Conservation (phyloP, 2,797 vertebrate genomes). For the Graptemys geographica region DNA sequence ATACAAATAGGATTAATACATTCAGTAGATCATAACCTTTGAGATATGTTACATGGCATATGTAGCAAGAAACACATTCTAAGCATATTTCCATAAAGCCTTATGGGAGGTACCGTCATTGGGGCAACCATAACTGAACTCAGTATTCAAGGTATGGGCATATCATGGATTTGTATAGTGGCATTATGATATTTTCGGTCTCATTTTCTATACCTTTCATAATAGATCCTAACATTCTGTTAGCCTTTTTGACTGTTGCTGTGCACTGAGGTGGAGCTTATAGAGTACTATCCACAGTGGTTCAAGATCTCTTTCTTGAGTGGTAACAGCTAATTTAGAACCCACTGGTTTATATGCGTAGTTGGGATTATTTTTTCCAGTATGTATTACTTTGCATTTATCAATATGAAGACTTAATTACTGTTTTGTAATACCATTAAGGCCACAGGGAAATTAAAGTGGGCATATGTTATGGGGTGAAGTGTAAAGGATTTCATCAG, state of each 20-base stretch:
- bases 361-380: not conserved
- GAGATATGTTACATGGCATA: no score
- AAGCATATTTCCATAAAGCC: no score
- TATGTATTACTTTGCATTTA: not conserved
- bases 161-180: not conserved
- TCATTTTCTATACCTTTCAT: not conserved
- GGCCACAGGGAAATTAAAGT: not conserved
- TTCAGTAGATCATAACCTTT: no score
- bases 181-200: not conserved
- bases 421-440: not conserved
- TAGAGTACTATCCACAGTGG: not conserved
- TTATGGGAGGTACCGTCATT: no score
- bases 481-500: not conserved
- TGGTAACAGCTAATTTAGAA: not conserved
- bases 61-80: no score
- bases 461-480: not conserved
- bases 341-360: not conserved
- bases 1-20: no score
- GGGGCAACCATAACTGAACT: not conserved
- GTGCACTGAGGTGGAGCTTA: not conserved
- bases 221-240: not conserved
- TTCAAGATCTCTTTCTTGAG: not conserved
- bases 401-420: not conserved
- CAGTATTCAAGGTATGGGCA: not conserved
- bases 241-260: not conserved